Percentiles rank a stretch among this genome's conserved stretches.
These are phyloP conservation scores for Cuculus canorus DNA, from an alignment of 2,797 vertebrate species.

Conservation along the genomic window DNA sequence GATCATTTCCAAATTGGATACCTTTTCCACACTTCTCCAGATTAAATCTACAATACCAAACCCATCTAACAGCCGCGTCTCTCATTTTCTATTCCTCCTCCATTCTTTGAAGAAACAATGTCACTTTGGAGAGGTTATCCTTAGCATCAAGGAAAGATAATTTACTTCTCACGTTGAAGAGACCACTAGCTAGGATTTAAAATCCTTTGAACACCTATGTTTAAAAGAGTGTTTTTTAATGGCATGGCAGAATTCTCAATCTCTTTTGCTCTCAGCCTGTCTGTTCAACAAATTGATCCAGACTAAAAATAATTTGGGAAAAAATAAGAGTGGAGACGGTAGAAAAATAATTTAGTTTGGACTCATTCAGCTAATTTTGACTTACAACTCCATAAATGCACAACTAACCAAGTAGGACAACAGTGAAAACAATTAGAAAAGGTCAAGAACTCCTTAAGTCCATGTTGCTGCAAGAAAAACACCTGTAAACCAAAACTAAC, in stretches of 20 bases:
- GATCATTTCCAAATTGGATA: not conserved
- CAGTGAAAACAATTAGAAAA: not conserved
- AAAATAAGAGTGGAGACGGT: not conserved
- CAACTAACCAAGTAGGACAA: not conserved
- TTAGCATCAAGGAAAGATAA: not conserved
- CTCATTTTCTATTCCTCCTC: conserved; percentile 32
- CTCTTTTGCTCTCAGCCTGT: not conserved
- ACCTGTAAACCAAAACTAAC: not conserved
- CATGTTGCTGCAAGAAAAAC: not conserved
- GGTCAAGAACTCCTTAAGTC: not conserved
- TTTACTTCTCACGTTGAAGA: not conserved
- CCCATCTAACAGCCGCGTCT: not conserved
- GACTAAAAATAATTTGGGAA: not conserved
- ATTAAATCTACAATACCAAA: not conserved
- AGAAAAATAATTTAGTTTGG: not conserved
- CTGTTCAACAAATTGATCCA: not conserved
- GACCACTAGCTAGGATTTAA: not conserved
- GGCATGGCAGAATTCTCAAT: not conserved
- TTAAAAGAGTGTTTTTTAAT: not conserved
- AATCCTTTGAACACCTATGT: not conserved
- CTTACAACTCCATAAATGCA: not conserved
- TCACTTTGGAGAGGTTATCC: not conserved
- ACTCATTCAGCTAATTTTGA: not conserved
- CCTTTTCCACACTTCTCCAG: not conserved
- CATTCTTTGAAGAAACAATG: not conserved